These are phyloP conservation scores for Galeopsomyia nigrocyanea DNA, from an alignment of 2,888 invertebrate species.

Conservation along the genomic window DNA sequence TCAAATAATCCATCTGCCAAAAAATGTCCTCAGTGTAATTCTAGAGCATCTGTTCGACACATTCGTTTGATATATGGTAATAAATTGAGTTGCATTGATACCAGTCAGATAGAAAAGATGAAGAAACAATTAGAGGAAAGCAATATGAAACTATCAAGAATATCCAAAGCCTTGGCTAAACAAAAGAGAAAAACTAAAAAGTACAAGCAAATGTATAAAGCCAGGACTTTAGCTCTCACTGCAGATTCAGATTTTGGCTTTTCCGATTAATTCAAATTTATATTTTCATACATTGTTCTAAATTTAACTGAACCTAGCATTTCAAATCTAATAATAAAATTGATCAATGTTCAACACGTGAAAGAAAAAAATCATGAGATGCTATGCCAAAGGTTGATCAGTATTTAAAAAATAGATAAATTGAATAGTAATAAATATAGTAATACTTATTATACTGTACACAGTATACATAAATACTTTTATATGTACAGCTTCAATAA, in stretches of 20 bases:
- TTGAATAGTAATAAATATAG: too few relatives aligned
- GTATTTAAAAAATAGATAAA: too few relatives aligned
- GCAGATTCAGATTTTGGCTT: constrained; percentile 26
- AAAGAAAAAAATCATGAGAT: too few relatives aligned
- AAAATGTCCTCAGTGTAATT: constrained; percentile 91
- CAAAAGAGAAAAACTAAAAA: constrained; percentile 32
- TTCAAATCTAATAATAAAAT: too few relatives aligned
- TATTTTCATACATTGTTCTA: too few relatives aligned
- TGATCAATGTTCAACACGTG: too few relatives aligned
- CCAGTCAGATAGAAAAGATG: constrained; percentile 79
- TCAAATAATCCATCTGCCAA: constrained; percentile 71
- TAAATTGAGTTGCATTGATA: constrained; percentile 82
- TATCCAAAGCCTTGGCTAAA: constrained; percentile 22
- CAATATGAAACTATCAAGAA: constrained; percentile 48
- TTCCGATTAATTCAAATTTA: constrained; percentile 15
- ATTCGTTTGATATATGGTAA: constrained; percentile 85
- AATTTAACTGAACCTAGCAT: too few relatives aligned
- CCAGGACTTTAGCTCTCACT: constrained; percentile 8
- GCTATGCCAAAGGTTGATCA: too few relatives aligned
- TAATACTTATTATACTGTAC: too few relatives aligned
- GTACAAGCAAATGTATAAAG: constrained; percentile 40
- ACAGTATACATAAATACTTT: too few relatives aligned
- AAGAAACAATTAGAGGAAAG: constrained; percentile 50
- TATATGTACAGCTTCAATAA: too few relatives aligned
- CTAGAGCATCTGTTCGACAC: constrained; percentile 77